Conservation (phyloP, 2,113 vertebrate genomes). For the Ascaphus truei region DNA sequence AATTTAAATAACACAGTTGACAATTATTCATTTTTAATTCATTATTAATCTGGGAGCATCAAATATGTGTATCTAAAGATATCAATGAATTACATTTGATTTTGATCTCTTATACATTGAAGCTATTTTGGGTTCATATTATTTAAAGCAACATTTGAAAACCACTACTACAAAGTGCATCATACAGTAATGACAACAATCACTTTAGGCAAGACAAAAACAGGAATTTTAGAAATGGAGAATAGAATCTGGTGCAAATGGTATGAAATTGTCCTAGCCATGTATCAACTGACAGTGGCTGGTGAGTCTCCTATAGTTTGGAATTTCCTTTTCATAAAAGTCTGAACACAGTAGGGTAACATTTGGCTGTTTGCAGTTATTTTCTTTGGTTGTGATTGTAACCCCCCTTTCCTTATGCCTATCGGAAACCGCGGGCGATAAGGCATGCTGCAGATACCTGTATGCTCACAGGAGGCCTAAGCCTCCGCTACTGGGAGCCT, state of each 20-base stretch:
- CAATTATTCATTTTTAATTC: no score
- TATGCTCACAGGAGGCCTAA: no score
- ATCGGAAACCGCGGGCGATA: no score
- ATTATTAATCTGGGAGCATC: not conserved
- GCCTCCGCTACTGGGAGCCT: no score
- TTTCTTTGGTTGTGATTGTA: no score
- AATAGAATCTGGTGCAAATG: not conserved
- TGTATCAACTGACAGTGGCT: not conserved
- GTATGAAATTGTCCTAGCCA: not conserved
- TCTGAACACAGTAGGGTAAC: not conserved
- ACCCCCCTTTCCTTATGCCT: no score
- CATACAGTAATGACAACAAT: not conserved
- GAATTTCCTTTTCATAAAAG: not conserved
- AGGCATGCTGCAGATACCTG: no score
- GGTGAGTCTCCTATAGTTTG: not conserved
- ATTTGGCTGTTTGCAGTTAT: no score
- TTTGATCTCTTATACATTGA: not conserved
- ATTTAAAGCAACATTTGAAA: not conserved
- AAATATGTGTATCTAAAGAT: no score
- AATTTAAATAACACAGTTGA: no score
- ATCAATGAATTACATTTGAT: conserved; percentile 13
- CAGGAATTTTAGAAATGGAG: not conserved
- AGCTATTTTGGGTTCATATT: not conserved
- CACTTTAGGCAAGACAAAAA: not conserved
- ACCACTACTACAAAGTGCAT: not conserved